Base-by-base conservation (phyloP, 2,113 vertebrate species). In the Macrotus californicus region DNA sequence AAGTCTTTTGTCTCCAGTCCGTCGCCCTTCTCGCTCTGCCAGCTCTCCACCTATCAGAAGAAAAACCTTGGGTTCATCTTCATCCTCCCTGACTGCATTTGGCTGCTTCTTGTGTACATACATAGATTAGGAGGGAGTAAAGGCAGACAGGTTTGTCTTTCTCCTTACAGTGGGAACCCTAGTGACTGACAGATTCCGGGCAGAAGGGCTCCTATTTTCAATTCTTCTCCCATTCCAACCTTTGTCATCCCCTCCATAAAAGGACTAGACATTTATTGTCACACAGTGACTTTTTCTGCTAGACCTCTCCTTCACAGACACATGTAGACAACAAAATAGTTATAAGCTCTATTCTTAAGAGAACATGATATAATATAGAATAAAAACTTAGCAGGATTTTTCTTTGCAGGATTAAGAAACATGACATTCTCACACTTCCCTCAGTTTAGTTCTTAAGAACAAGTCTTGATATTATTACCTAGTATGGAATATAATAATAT, bases 211-310 rank as follows among this genome's bases (percentile, higher is more conserved):
- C 43, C 19, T 75, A 0, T 72, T 75, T 89, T 87, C 39, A 56
- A 43, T 59, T 69, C n/a, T 92, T 54, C 54, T 70, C 39, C n/a
- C 39, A 81, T 87, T 66, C 31, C 31, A 67, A 5, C 39, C 6
- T 59, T 72, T 94, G 80, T 70, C 66, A 59, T 84, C n/a, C 31
- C 88, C 31, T 91, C 67, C 29, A 39, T 70, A 54, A 79, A 88
- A 93, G 24, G 56, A 43, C 43, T 84, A 80, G 79, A 56, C 46
- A 7, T 66, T 64, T 48, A 91, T 96, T 91, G 93, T 87, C 79
- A 66, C 95, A 67, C 59, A 86, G 3, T 96, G 56, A 66, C 72
- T 82, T 69, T 69, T 84, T 82, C 80, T 96, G 56, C 79, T 54
- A 61, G 72, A 72, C 36, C 18, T 81, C 4, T 1, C 21, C 22